Percentiles rank a stretch among this genome's conserved stretches.
These are phyloP conservation scores for Chaetorhynchus papuensis DNA, from an alignment of 2,113 vertebrate species.

Conservation along the genomic window DNA sequence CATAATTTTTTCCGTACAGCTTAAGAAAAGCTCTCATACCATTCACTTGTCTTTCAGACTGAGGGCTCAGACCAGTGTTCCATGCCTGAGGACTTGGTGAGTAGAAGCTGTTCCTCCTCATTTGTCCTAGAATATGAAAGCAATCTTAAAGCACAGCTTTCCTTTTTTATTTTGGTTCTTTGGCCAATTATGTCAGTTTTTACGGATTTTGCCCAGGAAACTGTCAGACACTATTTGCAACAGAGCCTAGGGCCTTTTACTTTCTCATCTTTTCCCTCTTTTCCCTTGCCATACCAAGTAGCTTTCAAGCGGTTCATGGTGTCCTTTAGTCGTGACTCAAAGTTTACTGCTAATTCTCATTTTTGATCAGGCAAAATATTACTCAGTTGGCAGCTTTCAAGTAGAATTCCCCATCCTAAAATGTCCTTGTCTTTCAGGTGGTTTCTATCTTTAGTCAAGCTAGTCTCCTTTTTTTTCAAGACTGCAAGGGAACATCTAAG, in stretches of 20 bases:
- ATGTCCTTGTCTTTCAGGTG: neutral
- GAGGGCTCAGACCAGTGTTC: slow-evolving; percentile 90
- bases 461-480: neutral
- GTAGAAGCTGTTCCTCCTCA: slow-evolving; percentile 27
- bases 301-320: neutral
- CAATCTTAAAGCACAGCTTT: neutral
- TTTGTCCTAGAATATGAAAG: neutral
- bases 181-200: neutral
- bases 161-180: neutral
- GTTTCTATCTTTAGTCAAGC: neutral
- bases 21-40: neutral
- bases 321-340: neutral
- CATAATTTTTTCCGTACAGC: neutral
- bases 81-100: slow-evolving; percentile 93
- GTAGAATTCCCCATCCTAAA: neutral
- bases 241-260: neutral
- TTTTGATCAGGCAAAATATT: neutral
- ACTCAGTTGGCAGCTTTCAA: neutral
- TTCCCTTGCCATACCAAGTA: neutral
- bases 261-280: neutral
- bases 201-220: neutral
- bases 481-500: neutral
- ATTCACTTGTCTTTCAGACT: slow-evolving; percentile 71
- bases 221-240: neutral
- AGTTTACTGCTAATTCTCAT: neutral